Evolutionary conservation across 2,113 vertebrate species (phyloP).

Genomic region (Cinclus mexicanus): DNA sequence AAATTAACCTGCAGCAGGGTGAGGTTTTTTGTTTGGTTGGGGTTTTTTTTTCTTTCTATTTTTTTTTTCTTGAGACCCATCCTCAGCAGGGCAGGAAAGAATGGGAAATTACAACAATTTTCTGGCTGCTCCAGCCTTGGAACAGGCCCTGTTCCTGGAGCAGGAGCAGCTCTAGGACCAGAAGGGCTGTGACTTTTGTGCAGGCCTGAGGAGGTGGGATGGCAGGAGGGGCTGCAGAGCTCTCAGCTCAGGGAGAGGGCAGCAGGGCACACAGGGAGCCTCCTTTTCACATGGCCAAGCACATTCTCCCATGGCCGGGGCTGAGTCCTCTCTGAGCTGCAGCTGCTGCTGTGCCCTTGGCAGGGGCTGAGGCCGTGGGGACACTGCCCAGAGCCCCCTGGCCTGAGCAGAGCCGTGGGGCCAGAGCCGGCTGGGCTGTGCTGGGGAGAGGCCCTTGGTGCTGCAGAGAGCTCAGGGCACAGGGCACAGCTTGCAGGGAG

Average conservation of each 20-base stretch:
- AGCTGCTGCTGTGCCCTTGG: not conserved
- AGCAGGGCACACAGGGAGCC: not conserved
- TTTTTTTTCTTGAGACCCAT: not conserved
- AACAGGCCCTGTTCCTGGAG: not conserved
- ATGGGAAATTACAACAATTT: not conserved
- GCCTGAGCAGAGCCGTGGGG: not conserved
- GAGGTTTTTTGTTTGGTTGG: too few relatives aligned
- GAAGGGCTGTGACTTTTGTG: not conserved
- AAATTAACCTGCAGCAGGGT: not conserved
- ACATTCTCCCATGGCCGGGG: not conserved
- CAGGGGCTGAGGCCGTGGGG: not conserved
- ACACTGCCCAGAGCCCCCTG: not conserved
- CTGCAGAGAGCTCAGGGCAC: not conserved
- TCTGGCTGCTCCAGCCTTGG: not conserved
- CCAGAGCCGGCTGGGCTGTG: not conserved
- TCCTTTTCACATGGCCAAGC: not conserved
- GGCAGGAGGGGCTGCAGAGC: not conserved
- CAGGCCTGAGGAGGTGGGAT: not conserved
- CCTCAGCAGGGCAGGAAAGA: not conserved
- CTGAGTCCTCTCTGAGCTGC: not conserved
- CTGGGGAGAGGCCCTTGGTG: not conserved
- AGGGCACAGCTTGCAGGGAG: not conserved
- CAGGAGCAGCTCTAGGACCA: not conserved
- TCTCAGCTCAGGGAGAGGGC: not conserved
- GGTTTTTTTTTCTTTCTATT: not conserved